Evolutionary conservation across 1,140 invertebrate genomes (phyloP).

Genomic region (Neodiprion pinetum): DNA sequence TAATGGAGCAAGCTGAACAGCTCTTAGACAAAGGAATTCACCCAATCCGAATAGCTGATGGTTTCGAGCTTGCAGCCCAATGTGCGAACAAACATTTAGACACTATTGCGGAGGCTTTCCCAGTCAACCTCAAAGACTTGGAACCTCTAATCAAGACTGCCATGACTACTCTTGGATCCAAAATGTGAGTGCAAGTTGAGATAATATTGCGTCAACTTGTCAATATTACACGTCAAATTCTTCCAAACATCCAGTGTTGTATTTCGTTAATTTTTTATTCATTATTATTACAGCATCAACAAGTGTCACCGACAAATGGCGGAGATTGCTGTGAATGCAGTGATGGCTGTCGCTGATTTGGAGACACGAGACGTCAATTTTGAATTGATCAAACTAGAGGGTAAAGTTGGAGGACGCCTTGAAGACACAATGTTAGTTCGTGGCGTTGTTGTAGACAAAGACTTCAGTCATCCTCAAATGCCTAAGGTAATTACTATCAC

Average conservation of each 20-base stretch:
- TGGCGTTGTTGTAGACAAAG: slow-evolving; percentile 98
- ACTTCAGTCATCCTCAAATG: slow-evolving; percentile 99
- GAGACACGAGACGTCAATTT: slow-evolving; percentile 97
- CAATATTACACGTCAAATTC: not conserved
- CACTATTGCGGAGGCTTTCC: slow-evolving; percentile 88
- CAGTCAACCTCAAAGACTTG: slow-evolving; percentile 80
- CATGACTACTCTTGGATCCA: slow-evolving; percentile 99
- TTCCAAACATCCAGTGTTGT: not conserved
- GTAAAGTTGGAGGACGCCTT: slow-evolving; percentile 96
- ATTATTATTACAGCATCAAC: slow-evolving; percentile 66
- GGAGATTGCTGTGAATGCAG: slow-evolving; percentile 97
- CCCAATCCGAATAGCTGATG: slow-evolving; percentile 98
- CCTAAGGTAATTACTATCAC: slow-evolving; percentile 76
- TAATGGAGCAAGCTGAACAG: slow-evolving; percentile 94
- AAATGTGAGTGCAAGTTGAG: slow-evolving; percentile 75
- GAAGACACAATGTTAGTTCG: slow-evolving; percentile 97
- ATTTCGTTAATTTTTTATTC: not conserved
- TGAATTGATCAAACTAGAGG: slow-evolving; percentile 98
- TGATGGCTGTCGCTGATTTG: slow-evolving; percentile 93
- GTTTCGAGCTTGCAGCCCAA: slow-evolving; percentile 96
- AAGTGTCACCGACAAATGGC: slow-evolving; percentile 96
- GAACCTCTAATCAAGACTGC: slow-evolving; percentile 94
- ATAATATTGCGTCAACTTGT: not conserved
- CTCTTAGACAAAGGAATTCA: slow-evolving; percentile 97
- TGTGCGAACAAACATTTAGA: slow-evolving; percentile 88